Base-by-base conservation (phyloP, 1,140 invertebrate species). In the Odontomachus brunneus region DNA sequence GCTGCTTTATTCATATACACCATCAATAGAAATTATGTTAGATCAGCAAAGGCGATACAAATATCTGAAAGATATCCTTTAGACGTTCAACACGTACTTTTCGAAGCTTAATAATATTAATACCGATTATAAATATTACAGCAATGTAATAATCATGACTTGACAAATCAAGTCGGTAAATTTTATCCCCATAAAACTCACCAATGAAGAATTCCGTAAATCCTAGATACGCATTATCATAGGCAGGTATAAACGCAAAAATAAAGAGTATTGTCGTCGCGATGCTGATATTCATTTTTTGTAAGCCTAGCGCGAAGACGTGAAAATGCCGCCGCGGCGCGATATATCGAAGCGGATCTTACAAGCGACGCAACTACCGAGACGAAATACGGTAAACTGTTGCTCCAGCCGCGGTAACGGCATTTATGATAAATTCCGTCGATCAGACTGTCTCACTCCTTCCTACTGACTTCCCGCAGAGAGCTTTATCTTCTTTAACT, bases 371-470 rank as follows among this genome's bases (percentile, higher is more conserved):
- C 22, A 5, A 14, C 15, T 86, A 60, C 82, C 22, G 66, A 72
- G 85, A 69, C 33, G 59, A 84, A 81, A 86, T 84, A 87, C 82
- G 76, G 71, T 76, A 82, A 88, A 92, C 90, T 92, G 84, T 72
- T 84, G 84, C 74, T 86, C 73, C 62, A 73, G 83, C 71, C 87
- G 63, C 82, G 75, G 82, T 86, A 78, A 86, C 88, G 87, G 84
- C 89, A 85, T 90, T 87, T 92, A 91, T 92, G 87, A 88, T 90
- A 89, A 90, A 91, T 89, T 89, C 72, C 60, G 82, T 89, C 89
- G 91, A 90, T 91, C 90, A 88, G 81, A 81, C 51, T 78, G 86
- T 86, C 72, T 87, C 85, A 88, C 88, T 84, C 80, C 86, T 85
- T 82, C 83, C 73, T 51, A 81, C 71, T 17, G 19, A 12, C 60